Percentiles rank a stretch among this genome's conserved stretches.
phyloP scores from a whole-genome alignment of 2,888 invertebrate species.

The Sisyra terminalis region DNA sequence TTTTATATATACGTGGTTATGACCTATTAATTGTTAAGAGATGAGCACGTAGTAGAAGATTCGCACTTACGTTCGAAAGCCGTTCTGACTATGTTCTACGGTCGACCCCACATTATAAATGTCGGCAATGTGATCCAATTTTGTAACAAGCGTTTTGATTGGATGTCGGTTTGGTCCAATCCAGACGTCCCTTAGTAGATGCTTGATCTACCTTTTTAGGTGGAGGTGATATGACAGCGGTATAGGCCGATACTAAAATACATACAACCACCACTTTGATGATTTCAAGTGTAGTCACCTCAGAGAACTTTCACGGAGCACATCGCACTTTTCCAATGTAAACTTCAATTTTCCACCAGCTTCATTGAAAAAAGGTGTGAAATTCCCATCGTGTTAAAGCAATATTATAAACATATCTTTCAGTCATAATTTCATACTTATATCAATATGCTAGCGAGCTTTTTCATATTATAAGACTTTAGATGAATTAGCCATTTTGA shows the following conservation, averaged over 20 bases:
- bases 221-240: conserved; percentile 27
- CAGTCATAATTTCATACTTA: too few relatives aligned
- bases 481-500: too few relatives aligned
- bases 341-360: not conserved
- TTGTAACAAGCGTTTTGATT: conserved; percentile 30
- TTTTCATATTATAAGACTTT: too few relatives aligned
- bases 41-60: conserved; percentile 1
- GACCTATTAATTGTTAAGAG: not conserved
- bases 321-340: conserved; percentile 5
- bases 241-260: conserved; percentile 21
- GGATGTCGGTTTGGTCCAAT: conserved; percentile 29
- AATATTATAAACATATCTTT: too few relatives aligned
- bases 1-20: not conserved
- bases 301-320: not conserved
- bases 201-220: conserved; percentile 47
- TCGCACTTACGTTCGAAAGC: conserved; percentile 87
- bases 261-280: conserved; percentile 10
- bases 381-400: too few relatives aligned
- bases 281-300: conserved; percentile 7
- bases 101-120: conserved; percentile 59
- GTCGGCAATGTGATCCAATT: conserved; percentile 59
- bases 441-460: too few relatives aligned
- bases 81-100: conserved; percentile 81
- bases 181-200: conserved; percentile 26
- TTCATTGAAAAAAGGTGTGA: conserved; percentile 1